Evolutionary conservation across 2,888 invertebrate genomes (phyloP).

Genomic region (Strigamia maritima): DNA sequence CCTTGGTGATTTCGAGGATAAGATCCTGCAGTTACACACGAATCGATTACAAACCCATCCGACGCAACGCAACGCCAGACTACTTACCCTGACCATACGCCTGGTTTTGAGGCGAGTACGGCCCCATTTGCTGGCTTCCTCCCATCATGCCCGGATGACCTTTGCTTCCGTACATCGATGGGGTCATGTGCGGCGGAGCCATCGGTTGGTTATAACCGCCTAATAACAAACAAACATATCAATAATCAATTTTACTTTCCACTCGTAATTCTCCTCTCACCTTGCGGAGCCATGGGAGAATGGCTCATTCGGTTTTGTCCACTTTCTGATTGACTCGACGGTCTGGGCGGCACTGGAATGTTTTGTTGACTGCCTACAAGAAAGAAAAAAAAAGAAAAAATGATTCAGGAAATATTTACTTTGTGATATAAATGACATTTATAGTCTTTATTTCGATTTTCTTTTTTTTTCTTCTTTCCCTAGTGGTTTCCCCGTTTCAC

Average conservation of each 20-base stretch:
- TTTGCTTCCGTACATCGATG: constrained; percentile 51
- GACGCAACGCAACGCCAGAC: background rate
- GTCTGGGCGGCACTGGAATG: constrained; percentile 93
- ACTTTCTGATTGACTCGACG: constrained; percentile 72
- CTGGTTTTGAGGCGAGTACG: constrained; percentile 49
- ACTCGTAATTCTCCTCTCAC: constrained; percentile 47
- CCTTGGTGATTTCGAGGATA: constrained; percentile 42
- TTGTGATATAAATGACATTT: background rate
- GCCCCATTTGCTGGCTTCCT: constrained; percentile 43
- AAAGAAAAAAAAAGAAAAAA: background rate
- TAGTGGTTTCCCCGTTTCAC: constrained; percentile 1
- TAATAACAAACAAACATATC: constrained; percentile 41
- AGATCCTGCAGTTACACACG: constrained; percentile 38
- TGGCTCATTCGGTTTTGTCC: constrained; percentile 66
- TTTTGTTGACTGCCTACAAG: constrained; percentile 70
- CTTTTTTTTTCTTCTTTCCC: background rate
- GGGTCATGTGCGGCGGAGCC: constrained; percentile 59
- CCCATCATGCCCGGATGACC: constrained; percentile 47
- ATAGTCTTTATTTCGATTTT: background rate
- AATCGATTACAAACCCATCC: constrained; percentile 14
- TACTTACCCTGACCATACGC: constrained; percentile 47
- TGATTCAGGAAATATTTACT: background rate
- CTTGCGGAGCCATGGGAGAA: constrained; percentile 66
- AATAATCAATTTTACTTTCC: background rate
- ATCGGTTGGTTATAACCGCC: constrained; percentile 62